Evolutionary conservation across 2,888 invertebrate genomes (phyloP).

Genomic region (Drosophila percnosoma): DNA sequence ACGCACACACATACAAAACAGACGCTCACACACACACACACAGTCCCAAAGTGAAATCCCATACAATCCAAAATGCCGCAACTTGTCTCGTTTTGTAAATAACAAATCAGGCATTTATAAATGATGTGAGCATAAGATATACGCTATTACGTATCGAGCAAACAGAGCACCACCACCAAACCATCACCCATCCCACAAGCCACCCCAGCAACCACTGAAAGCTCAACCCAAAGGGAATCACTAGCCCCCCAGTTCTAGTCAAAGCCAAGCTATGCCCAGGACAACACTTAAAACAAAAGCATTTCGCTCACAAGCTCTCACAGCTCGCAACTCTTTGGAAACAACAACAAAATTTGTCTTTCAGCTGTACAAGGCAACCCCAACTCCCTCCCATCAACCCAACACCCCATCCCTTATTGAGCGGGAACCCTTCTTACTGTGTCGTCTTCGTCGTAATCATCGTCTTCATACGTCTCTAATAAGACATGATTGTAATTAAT

Average conservation of each 20-base stretch:
- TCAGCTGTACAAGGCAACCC: not conserved
- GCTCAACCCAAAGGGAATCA: constrained; percentile 19
- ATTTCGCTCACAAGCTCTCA: constrained; percentile 48
- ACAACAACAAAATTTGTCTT: constrained; percentile 33
- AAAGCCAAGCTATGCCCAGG: constrained; percentile 5
- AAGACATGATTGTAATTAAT: constrained; percentile 85
- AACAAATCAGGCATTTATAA: constrained; percentile 84
- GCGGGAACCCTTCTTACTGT: constrained; percentile 14
- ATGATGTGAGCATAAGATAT: constrained; percentile 83
- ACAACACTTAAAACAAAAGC: constrained; percentile 74
- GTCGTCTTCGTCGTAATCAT: constrained; percentile 57
- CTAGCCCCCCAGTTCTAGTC: not conserved
- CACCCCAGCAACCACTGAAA: not conserved
- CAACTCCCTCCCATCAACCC: not conserved
- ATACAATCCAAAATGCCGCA: constrained; percentile 72
- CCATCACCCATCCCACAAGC: constrained; percentile 14
- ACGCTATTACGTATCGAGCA: constrained; percentile 51
- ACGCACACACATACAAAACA: constrained; percentile 43
- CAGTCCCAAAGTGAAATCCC: constrained; percentile 37
- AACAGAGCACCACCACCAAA: constrained; percentile 12
- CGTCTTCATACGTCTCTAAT: constrained; percentile 82
- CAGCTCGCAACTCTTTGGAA: constrained; percentile 55
- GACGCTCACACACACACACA: constrained; percentile 40
- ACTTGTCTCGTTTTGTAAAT: constrained; percentile 83
- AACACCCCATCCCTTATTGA: not conserved